These are phyloP conservation scores for Lytechinus variegatus DNA, from an alignment of 35 echinoderm and acorn worm species.

Conservation along the genomic window DNA sequence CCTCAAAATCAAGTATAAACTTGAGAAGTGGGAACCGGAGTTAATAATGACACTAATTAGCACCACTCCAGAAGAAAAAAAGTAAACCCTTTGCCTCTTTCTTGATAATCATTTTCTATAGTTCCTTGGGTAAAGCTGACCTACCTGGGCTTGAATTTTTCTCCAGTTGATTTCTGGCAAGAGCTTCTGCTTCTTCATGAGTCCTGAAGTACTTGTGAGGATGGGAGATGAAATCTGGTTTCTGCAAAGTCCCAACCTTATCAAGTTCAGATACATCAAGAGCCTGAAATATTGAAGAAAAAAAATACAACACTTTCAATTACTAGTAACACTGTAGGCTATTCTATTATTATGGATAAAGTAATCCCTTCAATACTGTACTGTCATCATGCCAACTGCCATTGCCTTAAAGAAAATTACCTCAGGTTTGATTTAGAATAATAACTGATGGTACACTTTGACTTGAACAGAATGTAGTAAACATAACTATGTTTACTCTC, in stretches of 20 bases:
- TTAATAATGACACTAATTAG: background rate
- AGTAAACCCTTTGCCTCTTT: background rate
- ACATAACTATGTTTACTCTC: too few relatives aligned
- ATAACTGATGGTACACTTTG: too few relatives aligned
- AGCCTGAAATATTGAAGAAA: constrained; percentile 55
- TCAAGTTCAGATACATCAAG: constrained; percentile 74
- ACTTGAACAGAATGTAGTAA: too few relatives aligned
- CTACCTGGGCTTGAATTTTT: background rate
- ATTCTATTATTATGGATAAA: too few relatives aligned
- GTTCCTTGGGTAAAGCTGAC: background rate
- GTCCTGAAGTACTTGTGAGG: constrained; percentile 87
- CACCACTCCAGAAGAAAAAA: background rate
- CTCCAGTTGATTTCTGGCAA: background rate
- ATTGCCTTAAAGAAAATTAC: too few relatives aligned
- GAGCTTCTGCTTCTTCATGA: constrained; percentile 57
- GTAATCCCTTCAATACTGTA: too few relatives aligned
- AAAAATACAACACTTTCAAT: too few relatives aligned
- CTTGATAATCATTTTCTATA: background rate
- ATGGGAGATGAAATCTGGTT: constrained; percentile 92
- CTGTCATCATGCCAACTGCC: too few relatives aligned
- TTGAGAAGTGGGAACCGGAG: background rate
- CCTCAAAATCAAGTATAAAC: background rate
- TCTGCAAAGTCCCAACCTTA: constrained; percentile 81
- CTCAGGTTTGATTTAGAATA: too few relatives aligned
- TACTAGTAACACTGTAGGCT: too few relatives aligned